phyloP scores from a whole-genome alignment of 2,113 vertebrate species.

The Clupea harengus region DNA sequence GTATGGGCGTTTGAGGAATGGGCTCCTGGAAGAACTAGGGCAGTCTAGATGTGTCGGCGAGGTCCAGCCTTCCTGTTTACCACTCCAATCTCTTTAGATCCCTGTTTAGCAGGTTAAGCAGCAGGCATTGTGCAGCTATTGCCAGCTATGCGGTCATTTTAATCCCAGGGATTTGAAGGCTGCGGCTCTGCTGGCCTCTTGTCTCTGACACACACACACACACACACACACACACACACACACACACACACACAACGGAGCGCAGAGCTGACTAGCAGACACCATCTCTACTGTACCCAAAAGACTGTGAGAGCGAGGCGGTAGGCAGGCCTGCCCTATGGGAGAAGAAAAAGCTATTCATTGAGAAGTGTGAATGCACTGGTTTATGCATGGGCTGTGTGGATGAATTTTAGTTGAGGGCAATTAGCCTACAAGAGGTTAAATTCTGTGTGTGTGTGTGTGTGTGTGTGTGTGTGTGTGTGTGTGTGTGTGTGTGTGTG shows the following conservation, averaged over 20 bases:
- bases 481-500: neutral
- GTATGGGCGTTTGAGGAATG: neutral
- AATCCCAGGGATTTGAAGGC: constrained; percentile 41
- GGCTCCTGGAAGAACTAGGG: constrained; percentile 18
- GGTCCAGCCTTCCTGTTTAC: constrained; percentile 53
- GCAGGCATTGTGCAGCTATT: constrained; percentile 43
- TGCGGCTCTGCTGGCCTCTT: neutral
- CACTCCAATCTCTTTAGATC: constrained; percentile 39
- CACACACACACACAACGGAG: neutral
- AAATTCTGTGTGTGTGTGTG: neutral
- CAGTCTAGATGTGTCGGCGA: constrained; percentile 23
- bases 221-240: neutral
- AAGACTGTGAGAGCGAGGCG: no score
- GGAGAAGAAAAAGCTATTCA: neutral
- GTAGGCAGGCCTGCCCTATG: neutral
- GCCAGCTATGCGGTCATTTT: constrained; percentile 48
- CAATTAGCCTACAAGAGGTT: neutral
- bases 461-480: no score
- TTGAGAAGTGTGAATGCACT: neutral
- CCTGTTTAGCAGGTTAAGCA: constrained; percentile 49
- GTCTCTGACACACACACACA: neutral
- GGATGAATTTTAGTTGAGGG: neutral
- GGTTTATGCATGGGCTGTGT: neutral
- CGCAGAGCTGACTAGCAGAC: neutral
- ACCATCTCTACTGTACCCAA: constrained; percentile 2